These are phyloP conservation scores for Amphipoea oculea DNA, from an alignment of 2,888 invertebrate genomes.

Conservation along the genomic window DNA sequence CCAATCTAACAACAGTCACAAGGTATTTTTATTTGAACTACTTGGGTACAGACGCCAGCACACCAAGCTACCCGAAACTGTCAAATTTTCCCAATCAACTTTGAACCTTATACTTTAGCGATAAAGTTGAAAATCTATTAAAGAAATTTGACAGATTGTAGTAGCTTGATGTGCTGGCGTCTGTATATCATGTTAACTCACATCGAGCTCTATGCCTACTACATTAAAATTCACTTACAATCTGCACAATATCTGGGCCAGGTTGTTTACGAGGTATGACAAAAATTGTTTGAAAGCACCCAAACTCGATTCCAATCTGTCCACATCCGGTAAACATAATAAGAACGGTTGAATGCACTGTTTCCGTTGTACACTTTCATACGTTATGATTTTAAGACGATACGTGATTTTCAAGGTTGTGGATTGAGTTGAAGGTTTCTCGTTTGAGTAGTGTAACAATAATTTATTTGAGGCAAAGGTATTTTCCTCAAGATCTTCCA, in stretches of 20 bases:
- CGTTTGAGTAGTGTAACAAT: background rate
- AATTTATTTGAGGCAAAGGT: background rate
- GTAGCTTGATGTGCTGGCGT: too few species aligned
- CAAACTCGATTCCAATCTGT: slow-evolving; percentile 61
- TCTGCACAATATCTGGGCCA: slow-evolving; percentile 13
- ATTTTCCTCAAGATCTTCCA: background rate
- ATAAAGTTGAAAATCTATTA: too few species aligned
- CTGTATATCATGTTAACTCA: background rate
- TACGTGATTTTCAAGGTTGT: background rate
- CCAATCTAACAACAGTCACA: background rate
- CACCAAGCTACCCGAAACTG: too few species aligned
- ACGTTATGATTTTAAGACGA: slow-evolving; percentile 11
- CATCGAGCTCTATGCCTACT: background rate
- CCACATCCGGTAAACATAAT: slow-evolving; percentile 63
- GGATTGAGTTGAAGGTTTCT: background rate
- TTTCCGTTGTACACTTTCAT: slow-evolving; percentile 45
- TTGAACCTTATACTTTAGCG: too few species aligned
- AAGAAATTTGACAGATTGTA: too few species aligned
- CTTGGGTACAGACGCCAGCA: background rate
- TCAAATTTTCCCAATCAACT: too few species aligned
- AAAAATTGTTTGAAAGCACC: slow-evolving; percentile 54
- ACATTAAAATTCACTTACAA: slow-evolving; percentile 14
- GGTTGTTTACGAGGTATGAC: slow-evolving; percentile 17
- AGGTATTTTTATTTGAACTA: background rate
- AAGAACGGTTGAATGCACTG: slow-evolving; percentile 29